Evolutionary conservation across 2,888 invertebrate species (phyloP).

Genomic region (Operophtera brumata): DNA sequence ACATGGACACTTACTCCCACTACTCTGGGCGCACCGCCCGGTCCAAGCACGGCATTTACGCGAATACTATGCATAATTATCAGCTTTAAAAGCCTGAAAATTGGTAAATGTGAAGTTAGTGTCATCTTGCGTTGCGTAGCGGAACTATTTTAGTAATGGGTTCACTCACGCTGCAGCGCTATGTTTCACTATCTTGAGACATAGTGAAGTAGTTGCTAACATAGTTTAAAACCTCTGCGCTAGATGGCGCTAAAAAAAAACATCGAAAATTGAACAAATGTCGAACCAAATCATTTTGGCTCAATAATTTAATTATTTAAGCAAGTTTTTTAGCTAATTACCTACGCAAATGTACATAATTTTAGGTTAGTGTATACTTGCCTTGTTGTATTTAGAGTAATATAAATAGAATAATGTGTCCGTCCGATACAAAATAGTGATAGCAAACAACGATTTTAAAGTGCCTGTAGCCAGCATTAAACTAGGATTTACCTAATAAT

Average conservation of each 20-base stretch:
- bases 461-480: conserved; percentile 42
- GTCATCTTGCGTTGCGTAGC: conserved; percentile 14
- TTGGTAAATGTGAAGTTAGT: conserved; percentile 1
- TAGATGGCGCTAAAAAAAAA: conserved; percentile 28
- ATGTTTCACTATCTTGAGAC: too few relatives aligned
- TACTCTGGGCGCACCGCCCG: conserved; percentile 86
- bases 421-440: conserved; percentile 11
- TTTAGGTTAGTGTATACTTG: conserved; percentile 18
- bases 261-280: not conserved
- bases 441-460: conserved; percentile 31
- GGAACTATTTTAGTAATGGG: not conserved
- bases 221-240: not conserved
- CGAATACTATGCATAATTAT: conserved; percentile 86
- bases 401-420: not conserved
- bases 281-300: not conserved
- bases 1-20: conserved; percentile 88
- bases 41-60: conserved; percentile 83
- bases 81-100: conserved; percentile 70
- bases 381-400: conserved; percentile 10
- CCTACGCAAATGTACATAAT: not conserved
- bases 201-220: not conserved
- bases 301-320: not conserved
- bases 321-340: not conserved
- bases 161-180: not conserved
- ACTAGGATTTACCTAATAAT: conserved; percentile 23